Percentiles rank a stretch among this genome's conserved stretches.
Evolutionary conservation across 2,888 invertebrate genomes (phyloP).

Genomic region (Phlogophora meticulosa): DNA sequence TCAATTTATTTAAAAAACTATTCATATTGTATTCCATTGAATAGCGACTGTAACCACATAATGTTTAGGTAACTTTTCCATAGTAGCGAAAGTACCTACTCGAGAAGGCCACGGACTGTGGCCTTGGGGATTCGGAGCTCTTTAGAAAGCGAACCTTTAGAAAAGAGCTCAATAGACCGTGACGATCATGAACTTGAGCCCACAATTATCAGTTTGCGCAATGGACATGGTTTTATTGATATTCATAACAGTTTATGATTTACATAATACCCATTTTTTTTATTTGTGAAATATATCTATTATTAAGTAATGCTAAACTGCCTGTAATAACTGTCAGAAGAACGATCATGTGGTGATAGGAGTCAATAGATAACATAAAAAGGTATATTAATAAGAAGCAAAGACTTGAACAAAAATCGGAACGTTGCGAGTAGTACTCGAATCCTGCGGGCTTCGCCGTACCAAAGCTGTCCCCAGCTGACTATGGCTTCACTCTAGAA

Average conservation of each 20-base stretch:
- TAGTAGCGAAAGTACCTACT: slow-evolving; percentile 70
- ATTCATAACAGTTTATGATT: slow-evolving; percentile 8
- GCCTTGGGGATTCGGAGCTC: slow-evolving; percentile 83
- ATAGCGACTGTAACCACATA: slow-evolving; percentile 20
- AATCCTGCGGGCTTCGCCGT: too few species aligned
- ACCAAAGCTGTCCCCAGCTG: too few species aligned
- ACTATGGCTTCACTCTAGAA: too few species aligned
- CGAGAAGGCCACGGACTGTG: slow-evolving; percentile 73
- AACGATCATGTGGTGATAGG: not conserved
- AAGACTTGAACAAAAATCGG: too few species aligned
- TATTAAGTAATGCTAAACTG: too few species aligned
- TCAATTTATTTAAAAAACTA: too few species aligned
- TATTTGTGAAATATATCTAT: too few species aligned
- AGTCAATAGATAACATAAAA: too few species aligned
- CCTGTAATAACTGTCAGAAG: too few species aligned
- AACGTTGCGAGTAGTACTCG: too few species aligned
- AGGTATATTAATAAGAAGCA: too few species aligned
- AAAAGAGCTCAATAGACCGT: slow-evolving; percentile 83
- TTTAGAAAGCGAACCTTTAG: slow-evolving; percentile 86
- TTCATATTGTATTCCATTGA: not conserved
- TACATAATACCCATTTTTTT: not conserved
- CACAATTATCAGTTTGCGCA: slow-evolving; percentile 63
- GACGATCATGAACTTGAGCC: slow-evolving; percentile 87
- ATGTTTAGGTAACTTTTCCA: slow-evolving; percentile 48
- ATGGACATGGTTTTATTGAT: slow-evolving; percentile 51